These are phyloP conservation scores for Bubo bubo DNA, from an alignment of 2,113 vertebrate genomes.

Conservation along the genomic window DNA sequence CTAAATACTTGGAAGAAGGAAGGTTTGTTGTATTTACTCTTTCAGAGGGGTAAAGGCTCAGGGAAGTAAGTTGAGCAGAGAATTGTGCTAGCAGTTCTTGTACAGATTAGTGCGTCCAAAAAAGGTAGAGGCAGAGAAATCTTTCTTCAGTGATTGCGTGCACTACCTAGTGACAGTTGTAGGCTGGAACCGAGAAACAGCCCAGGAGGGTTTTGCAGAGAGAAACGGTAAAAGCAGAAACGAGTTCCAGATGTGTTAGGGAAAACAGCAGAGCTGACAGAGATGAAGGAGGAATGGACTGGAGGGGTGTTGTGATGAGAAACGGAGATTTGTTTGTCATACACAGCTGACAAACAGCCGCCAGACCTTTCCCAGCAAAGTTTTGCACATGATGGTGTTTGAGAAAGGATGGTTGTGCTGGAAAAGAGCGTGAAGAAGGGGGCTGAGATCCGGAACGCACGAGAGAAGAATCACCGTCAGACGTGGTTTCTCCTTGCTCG, in stretches of 20 bases:
- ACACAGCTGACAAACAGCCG: neutral
- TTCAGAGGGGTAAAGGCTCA: neutral
- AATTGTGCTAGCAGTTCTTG: neutral
- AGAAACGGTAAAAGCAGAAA: neutral
- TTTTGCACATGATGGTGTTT: neutral
- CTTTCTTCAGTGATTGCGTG: accelerated
- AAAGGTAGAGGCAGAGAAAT: neutral
- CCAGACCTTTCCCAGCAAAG: neutral
- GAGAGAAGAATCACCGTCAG: neutral
- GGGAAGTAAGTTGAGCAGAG: neutral
- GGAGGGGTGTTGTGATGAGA: neutral
- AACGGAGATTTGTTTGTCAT: neutral
- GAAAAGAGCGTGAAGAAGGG: neutral
- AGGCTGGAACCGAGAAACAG: neutral
- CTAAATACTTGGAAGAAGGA: neutral
- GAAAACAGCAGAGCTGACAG: neutral
- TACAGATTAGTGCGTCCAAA: neutral
- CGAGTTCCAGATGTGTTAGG: neutral
- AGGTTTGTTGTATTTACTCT: neutral
- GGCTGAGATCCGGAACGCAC: too few relatives aligned
- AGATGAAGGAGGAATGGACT: neutral
- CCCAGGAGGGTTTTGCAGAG: neutral
- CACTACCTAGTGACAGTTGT: accelerated
- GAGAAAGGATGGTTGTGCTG: neutral
- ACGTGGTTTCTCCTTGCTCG: neutral